Percentiles rank a stretch among this genome's conserved stretches.
These are phyloP conservation scores for Actias luna DNA, from an alignment of 2,888 invertebrate species.

Conservation along the genomic window DNA sequence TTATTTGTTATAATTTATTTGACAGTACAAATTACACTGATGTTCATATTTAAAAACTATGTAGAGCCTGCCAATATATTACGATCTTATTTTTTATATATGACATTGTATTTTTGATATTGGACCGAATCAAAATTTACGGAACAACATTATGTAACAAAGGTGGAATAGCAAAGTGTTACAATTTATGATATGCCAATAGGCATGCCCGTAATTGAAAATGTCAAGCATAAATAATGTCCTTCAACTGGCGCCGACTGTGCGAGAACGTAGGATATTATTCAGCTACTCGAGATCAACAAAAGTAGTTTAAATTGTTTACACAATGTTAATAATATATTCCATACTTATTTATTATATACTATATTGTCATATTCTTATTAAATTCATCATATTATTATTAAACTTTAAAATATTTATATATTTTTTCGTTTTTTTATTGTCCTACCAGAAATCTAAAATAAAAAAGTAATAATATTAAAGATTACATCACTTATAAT, in stretches of 20 bases:
- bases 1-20: too few species aligned
- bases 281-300: background rate
- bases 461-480: too few species aligned
- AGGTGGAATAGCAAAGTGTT: background rate
- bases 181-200: background rate
- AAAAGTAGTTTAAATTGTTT: background rate
- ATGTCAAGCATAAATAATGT: constrained; percentile 4
- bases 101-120: background rate
- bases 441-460: too few species aligned
- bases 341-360: too few species aligned
- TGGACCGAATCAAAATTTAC: background rate
- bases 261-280: background rate
- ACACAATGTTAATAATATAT: background rate
- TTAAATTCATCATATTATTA: background rate
- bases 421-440: too few species aligned
- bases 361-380: background rate
- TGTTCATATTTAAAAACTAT: too few species aligned
- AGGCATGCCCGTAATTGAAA: constrained; percentile 6
- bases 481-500: too few species aligned
- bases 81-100: background rate
- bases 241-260: background rate
- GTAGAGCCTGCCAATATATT: background rate
- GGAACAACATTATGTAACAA: background rate
- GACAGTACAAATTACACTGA: too few species aligned
- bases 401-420: too few species aligned